These are phyloP conservation scores for Trinectes maculatus DNA, from an alignment of 2,113 vertebrate genomes.

Conservation along the genomic window DNA sequence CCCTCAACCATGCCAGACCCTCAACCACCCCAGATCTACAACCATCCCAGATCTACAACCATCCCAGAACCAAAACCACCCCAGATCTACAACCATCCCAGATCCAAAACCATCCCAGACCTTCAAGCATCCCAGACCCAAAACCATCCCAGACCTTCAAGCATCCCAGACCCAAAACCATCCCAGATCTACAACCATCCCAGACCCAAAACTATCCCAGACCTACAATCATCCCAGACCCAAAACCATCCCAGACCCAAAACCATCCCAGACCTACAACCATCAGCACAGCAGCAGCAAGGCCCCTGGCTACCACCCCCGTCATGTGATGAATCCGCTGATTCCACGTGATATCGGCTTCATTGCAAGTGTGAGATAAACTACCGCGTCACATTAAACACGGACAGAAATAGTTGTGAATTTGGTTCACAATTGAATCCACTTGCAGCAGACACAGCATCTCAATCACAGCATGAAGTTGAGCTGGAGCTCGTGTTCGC, in stretches of 20 bases:
- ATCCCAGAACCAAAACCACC: no score
- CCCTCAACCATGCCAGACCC: not conserved
- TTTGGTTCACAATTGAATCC: constrained; percentile 12
- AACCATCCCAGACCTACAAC: not conserved
- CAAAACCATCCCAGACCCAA: not conserved
- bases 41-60: not conserved
- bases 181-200: no score
- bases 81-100: not conserved
- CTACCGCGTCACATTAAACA: not conserved
- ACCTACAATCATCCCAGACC: not conserved
- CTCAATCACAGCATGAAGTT: constrained; percentile 21
- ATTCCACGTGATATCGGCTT: constrained; percentile 47
- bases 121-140: not conserved
- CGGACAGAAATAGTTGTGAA: not conserved
- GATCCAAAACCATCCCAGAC: not conserved
- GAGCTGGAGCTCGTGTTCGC: constrained; percentile 49
- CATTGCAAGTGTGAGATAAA: not conserved
- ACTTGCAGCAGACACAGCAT: constrained; percentile 1
- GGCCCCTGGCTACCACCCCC: constrained; percentile 10
- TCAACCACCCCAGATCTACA: not conserved
- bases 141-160: not conserved
- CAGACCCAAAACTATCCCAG: not conserved
- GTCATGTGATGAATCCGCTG: constrained; percentile 75
- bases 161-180: not conserved
- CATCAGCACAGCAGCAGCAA: not conserved